Base-by-base conservation (phyloP, 2,888 invertebrate species). In the Tachina grossa region DNA sequence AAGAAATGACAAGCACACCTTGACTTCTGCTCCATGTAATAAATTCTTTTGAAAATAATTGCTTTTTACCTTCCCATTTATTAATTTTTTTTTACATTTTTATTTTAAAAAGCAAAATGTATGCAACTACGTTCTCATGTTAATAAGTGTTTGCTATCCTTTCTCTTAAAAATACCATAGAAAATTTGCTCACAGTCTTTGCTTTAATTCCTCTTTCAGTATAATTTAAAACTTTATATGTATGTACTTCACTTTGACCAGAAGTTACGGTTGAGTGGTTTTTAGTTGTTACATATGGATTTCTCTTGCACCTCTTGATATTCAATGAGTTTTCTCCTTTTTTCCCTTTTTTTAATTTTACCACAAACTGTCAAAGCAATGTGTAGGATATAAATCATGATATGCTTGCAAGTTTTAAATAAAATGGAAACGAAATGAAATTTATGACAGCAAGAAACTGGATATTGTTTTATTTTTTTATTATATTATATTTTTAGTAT, bases 1-100 rank as follows among this genome's bases (percentile, higher is more conserved):
- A 19, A 19, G 19, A 16, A 53, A 19, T 31, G 51, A 9, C 51
- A 51, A n/a, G 16, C 9, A 16, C 3, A 16, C 16, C 2, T 51
- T 16, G n/a, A 16, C n/a, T 19, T 19, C 10, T 53, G 51, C 19
- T 19, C 2, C 31, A 31, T 10, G 19, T 53, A 53, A 53, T 53
- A 53, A 53, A 53, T 53, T 53, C 19, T 53, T 19, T 53, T 16
- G 13, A 31, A 55, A 55, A 55, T 55, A 55, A 55, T 55, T 55
- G 31, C 13, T 55, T 55, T 55, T 55, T 22, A 22, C 55, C 31
- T 55, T 22, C 19, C 19, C 11, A 55, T 19, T 31, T 31, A 31
- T 31, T 22, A 2, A 2, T 2, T 55, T 22, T 22, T 22, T 13
- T 3, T 22, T 55, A 1, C 55, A 55, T 31, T 31, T 13, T 13